Base-by-base conservation (phyloP, 1,140 invertebrate genomes). In the Trachymyrmex cornetzi region DNA sequence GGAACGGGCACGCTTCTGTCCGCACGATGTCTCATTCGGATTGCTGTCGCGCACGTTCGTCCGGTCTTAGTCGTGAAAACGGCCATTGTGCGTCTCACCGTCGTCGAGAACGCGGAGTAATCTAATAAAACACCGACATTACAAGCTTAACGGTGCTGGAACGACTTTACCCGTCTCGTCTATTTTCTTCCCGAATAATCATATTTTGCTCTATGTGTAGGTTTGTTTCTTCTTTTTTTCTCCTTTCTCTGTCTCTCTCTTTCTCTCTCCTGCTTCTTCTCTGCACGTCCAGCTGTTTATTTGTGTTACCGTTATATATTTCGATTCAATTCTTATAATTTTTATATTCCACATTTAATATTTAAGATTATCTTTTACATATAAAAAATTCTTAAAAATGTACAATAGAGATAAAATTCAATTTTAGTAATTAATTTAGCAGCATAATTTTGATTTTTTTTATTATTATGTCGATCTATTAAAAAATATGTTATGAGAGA, bases 111-210 rank as follows among this genome's bases (percentile, higher is more conserved):
- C 6, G 50, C 66, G 55, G 30, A 48, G 30, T 74, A 74, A 74
- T 82, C 67, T 74, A 82, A 72, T 82, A 71, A 82, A 82, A 82
- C 79, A 82, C 50, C 22, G 79, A 82, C 22, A 27, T 72, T 82
- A 72, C 72, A 44, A 66, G 66, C 64, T 71, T 81, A 72, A 82
- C 71, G 48, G 38, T 82, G 57, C 74, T 69, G 57, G 50, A 77
- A 72, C 24, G 55, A 75, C 69, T 90, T 87, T 80, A 19, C 30
- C 38, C 71, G 71, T 75, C 84, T 72, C 84, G 27, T 80, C 48
- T 50, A 67, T 69, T 38, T 11, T 14, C 44, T 81, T 24, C 6
- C 3, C 48, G 30, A 81, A 71, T 81, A 81, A 77, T 81, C 64
- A 67, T 38, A 81, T 81, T 53, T 38, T 53, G 14, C n/a, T 69